phyloP scores from a whole-genome alignment of 2,888 invertebrate species.

The Hypena proboscidalis region DNA sequence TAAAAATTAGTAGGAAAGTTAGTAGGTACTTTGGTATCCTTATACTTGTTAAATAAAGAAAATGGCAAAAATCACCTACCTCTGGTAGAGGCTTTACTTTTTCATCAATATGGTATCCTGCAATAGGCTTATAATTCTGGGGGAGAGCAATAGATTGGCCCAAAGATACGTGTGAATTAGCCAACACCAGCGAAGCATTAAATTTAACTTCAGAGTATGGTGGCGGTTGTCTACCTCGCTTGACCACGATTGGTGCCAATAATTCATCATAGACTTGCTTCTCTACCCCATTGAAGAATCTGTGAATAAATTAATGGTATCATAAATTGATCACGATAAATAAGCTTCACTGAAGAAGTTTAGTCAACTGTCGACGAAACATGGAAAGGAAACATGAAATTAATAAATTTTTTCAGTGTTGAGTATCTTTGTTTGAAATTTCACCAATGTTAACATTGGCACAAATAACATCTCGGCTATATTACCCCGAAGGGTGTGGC shows the following conservation, averaged over 20 bases:
- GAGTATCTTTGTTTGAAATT: too few relatives aligned
- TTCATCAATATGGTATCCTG: constrained; percentile 32
- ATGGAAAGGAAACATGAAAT: too few relatives aligned
- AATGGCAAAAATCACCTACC: constrained; percentile 16
- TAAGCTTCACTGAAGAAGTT: too few relatives aligned
- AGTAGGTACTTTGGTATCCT: too few relatives aligned
- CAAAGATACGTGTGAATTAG: constrained; percentile 32
- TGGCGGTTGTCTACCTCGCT: constrained; percentile 33
- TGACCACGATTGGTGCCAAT: constrained; percentile 10
- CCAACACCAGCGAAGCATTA: constrained; percentile 44
- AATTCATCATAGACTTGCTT: constrained; percentile 12
- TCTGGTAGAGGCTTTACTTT: constrained; percentile 39
- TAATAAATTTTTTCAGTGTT: too few relatives aligned
- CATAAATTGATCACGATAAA: too few relatives aligned
- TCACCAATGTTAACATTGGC: too few relatives aligned
- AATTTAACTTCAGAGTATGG: constrained; percentile 37
- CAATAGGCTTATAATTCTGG: constrained; percentile 31
- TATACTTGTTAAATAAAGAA: too few relatives aligned
- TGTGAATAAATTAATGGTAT: neutral
- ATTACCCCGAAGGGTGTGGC: too few relatives aligned
- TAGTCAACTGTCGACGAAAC: too few relatives aligned
- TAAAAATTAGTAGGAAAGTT: too few relatives aligned
- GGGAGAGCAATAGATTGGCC: constrained; percentile 24
- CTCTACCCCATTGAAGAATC: constrained; percentile 7
- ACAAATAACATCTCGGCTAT: too few relatives aligned